A percentile compares a stretch with the other conserved stretches of the same genome.
phyloP scores from a whole-genome alignment of 2,797 vertebrate genomes.

The Notolabrus celidotus region DNA sequence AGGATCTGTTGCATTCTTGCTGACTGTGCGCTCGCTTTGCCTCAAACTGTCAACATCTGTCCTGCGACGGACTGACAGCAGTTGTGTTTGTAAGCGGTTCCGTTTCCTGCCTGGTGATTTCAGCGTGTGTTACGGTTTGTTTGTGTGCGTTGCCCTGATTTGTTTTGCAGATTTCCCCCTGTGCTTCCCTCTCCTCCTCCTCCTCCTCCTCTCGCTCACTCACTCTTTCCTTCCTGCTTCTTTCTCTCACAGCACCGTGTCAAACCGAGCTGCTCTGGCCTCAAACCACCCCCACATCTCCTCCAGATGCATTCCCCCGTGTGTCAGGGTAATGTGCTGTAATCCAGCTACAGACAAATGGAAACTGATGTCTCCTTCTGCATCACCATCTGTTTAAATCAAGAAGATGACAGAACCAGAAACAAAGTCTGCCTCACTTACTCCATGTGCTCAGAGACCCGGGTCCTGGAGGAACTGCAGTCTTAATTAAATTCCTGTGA shows the following conservation, averaged over 20 bases:
- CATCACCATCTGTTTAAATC: conserved; percentile 13
- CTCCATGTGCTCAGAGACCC: not conserved
- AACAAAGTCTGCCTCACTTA: not conserved
- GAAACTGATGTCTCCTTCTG: conserved; percentile 18
- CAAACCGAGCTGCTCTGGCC: conserved; percentile 55
- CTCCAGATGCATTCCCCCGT: conserved; percentile 19
- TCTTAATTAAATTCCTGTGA: no score
- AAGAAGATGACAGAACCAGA: not conserved
- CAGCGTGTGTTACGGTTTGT: no score
- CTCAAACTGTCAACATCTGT: conserved; percentile 21
- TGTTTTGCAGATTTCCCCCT: conserved; percentile 60
- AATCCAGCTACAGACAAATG: conserved; percentile 16
- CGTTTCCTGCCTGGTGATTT: conserved; percentile 11
- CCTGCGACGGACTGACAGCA: conserved; percentile 33
- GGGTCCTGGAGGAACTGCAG: no score
- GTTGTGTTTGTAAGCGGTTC: conserved; percentile 29
- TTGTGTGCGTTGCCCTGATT: conserved; percentile 30
- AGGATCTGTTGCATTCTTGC: conserved; percentile 23
- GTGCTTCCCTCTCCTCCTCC: conserved; percentile 13
- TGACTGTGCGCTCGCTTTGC: conserved; percentile 35
- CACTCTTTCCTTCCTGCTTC: conserved; percentile 41
- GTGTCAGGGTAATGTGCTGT: conserved; percentile 28
- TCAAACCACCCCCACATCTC: conserved; percentile 1
- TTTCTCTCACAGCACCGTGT: conserved; percentile 34
- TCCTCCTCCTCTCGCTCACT: conserved; percentile 32